phyloP scores from a whole-genome alignment of 2,113 vertebrate species.

The Halichoerus grypus region DNA sequence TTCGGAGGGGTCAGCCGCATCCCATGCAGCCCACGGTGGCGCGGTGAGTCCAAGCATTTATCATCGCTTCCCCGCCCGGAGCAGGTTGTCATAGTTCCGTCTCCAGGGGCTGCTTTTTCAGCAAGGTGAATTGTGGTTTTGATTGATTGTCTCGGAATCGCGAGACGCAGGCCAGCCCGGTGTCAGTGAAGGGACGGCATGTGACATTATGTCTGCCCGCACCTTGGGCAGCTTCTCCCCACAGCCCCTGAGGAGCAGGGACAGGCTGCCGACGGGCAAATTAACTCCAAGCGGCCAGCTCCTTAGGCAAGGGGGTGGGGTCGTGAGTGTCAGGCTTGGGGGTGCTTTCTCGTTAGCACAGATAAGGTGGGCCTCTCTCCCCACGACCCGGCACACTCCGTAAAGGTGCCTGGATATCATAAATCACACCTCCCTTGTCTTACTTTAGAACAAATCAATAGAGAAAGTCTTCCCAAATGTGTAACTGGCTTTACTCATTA shows the following conservation, averaged over 20 bases:
- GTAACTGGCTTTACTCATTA: constrained; percentile 74
- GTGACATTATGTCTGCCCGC: constrained; percentile 55
- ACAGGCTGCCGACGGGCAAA: not conserved
- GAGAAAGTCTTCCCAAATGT: constrained; percentile 71
- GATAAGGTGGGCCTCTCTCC: rapidly evolving
- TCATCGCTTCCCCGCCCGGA: not conserved
- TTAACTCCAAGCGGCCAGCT: not conserved
- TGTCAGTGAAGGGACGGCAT: not conserved
- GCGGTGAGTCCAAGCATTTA: constrained; percentile 69
- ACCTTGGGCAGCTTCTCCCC: not conserved
- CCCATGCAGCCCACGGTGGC: not conserved
- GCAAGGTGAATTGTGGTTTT: constrained; percentile 61
- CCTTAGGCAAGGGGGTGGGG: not conserved
- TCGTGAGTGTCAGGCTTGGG: rapidly evolving
- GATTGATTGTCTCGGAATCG: constrained; percentile 68
- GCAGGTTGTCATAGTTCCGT: constrained; percentile 44
- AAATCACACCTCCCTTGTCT: constrained; percentile 75
- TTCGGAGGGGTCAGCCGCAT: not conserved
- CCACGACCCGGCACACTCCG: not conserved
- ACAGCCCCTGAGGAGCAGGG: not conserved
- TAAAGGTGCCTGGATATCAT: not conserved
- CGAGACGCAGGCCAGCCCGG: not conserved
- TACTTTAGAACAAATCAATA: constrained; percentile 78
- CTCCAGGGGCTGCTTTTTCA: constrained; percentile 66
- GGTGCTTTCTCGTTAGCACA: rapidly evolving